Evolutionary conservation across 2,113 vertebrate genomes (phyloP).

Genomic region (Sturnus vulgaris): DNA sequence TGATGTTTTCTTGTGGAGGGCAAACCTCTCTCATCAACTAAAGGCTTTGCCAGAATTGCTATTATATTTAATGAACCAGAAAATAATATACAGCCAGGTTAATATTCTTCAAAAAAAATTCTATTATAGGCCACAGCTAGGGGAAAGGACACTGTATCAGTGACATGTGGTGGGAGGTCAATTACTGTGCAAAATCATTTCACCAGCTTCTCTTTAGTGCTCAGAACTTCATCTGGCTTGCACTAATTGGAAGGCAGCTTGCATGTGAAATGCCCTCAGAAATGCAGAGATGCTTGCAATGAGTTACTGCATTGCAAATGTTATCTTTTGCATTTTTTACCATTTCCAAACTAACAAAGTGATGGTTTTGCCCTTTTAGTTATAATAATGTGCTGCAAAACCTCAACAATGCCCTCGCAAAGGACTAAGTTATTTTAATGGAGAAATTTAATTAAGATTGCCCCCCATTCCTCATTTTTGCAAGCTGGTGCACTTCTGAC

Average conservation of each 20-base stretch:
- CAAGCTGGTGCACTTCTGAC: neutral
- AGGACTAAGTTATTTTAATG: neutral
- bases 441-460: neutral
- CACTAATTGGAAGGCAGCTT: constrained; percentile 13
- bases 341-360: neutral
- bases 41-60: constrained; percentile 36
- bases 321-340: neutral
- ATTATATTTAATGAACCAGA: constrained; percentile 55
- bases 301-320: neutral
- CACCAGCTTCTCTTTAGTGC: constrained; percentile 15
- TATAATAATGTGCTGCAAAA: neutral
- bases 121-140: neutral
- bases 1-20: neutral
- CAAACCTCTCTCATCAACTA: constrained; percentile 18
- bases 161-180: constrained; percentile 25
- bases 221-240: neutral
- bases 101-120: constrained; percentile 42
- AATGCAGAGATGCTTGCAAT: neutral
- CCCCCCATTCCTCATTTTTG: neutral
- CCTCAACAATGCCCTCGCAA: neutral
- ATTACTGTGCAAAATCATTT: constrained; percentile 23
- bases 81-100: constrained; percentile 17
- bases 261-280: neutral
- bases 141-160: constrained; percentile 7
- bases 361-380: neutral